phyloP scores from a whole-genome alignment of 2,113 vertebrate species.

The Himantopus leucocephalus region DNA sequence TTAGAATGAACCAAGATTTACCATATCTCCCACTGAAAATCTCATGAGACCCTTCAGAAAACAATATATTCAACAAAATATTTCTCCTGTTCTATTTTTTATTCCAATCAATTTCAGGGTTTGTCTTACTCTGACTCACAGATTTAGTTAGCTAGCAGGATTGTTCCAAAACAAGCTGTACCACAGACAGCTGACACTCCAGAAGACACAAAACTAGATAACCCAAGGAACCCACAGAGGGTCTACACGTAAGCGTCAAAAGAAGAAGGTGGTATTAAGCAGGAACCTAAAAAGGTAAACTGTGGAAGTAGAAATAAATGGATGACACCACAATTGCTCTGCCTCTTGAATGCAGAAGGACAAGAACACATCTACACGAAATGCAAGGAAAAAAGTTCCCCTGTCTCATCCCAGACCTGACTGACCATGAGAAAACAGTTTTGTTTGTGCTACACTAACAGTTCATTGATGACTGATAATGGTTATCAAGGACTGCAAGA shows the following conservation, averaged over 20 bases:
- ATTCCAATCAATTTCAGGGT: background rate
- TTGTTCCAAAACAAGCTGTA: background rate
- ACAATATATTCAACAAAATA: background rate
- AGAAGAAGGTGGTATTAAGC: background rate
- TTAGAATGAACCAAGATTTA: background rate
- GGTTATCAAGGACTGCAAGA: background rate
- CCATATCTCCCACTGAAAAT: background rate
- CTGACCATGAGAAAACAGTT: background rate
- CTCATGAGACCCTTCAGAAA: background rate
- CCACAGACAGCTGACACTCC: background rate
- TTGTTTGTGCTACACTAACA: background rate
- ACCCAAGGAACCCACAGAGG: background rate
- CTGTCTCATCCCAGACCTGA: background rate
- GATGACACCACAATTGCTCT: background rate
- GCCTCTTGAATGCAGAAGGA: background rate
- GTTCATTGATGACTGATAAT: accelerated
- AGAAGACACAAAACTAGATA: background rate
- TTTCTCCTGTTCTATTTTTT: background rate
- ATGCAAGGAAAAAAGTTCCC: background rate
- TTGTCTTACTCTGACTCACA: background rate
- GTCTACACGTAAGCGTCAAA: background rate
- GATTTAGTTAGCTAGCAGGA: background rate
- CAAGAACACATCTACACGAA: background rate
- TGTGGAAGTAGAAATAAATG: background rate
- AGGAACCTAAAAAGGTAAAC: background rate